These are phyloP conservation scores for Rhinoraja longicauda DNA, from an alignment of 2,797 vertebrate species.

Conservation along the genomic window DNA sequence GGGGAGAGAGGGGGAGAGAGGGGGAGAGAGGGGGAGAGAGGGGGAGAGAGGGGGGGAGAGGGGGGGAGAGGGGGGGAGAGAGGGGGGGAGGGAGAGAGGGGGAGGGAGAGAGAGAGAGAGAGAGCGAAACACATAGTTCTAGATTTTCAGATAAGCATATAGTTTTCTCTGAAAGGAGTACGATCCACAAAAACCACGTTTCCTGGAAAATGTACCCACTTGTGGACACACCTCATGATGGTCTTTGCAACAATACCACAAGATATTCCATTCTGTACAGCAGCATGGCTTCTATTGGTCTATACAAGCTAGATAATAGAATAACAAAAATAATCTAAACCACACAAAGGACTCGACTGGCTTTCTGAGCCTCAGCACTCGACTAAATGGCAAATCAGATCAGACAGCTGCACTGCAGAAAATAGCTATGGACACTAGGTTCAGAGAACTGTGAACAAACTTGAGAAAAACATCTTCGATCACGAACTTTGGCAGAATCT, in stretches of 20 bases:
- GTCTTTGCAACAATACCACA: slow-evolving; percentile 28
- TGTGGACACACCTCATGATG: slow-evolving; percentile 30
- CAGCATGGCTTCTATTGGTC: background rate
- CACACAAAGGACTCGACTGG: slow-evolving; percentile 9
- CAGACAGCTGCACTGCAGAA: background rate
- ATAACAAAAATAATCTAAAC: slow-evolving; percentile 28
- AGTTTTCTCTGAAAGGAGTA: slow-evolving; percentile 10
- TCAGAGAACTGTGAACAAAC: slow-evolving; percentile 1
- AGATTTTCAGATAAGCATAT: slow-evolving; percentile 22
- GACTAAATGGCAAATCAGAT: background rate
- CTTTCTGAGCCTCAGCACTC: background rate
- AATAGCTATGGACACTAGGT: background rate
- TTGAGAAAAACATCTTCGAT: background rate
- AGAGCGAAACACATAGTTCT: background rate
- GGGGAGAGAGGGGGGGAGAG: too few relatives aligned
- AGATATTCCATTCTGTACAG: slow-evolving; percentile 18
- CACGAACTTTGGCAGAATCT: background rate
- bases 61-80: too few relatives aligned
- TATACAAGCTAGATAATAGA: background rate
- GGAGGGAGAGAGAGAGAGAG: too few relatives aligned
- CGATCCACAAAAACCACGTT: slow-evolving; percentile 35
- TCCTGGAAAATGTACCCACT: slow-evolving; percentile 35
- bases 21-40: too few relatives aligned
- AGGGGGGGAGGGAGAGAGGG: too few relatives aligned
- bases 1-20: too few relatives aligned